These are phyloP conservation scores for Benthosema pterotum DNA, from an alignment of 2,797 vertebrate genomes.

Conservation along the genomic window DNA sequence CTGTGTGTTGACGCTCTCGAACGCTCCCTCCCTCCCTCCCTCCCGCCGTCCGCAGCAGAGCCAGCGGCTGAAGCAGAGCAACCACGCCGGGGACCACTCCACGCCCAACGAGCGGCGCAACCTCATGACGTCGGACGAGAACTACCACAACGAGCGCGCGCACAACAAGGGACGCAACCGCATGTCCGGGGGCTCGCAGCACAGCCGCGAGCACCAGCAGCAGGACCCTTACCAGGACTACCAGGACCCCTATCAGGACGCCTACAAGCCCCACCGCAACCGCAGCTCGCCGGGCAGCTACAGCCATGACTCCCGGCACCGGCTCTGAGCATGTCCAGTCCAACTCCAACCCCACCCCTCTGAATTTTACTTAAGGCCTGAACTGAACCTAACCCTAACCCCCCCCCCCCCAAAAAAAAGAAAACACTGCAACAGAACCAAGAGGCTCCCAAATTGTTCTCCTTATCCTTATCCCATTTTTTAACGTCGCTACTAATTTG, in stretches of 20 bases:
- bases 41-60: no score
- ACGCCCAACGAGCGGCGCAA: constrained; percentile 90
- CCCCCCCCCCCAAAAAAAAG: constrained; percentile 12
- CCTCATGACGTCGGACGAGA: constrained; percentile 92
- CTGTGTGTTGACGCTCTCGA: no score
- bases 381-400: constrained; percentile 55
- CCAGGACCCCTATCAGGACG: constrained; percentile 96
- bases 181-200: constrained; percentile 92
- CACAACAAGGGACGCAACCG: constrained; percentile 95
- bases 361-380: constrained; percentile 15
- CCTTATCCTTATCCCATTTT: constrained; percentile 73
- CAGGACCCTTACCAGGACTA: constrained; percentile 92
- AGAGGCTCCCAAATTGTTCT: constrained; percentile 88
- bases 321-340: constrained; percentile 96
- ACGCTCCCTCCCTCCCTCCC: no score
- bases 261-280: constrained; percentile 93
- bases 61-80: constrained; percentile 91
- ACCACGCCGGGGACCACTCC: constrained; percentile 90
- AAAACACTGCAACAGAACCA: constrained; percentile 72
- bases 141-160: constrained; percentile 92
- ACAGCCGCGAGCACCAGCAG: constrained; percentile 89
- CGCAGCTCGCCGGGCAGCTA: constrained; percentile 95
- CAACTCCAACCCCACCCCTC: constrained; percentile 58
- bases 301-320: constrained; percentile 94
- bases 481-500: constrained; percentile 39